Conservation (phyloP, 2,113 vertebrate genomes). For the Platysteira castanea region DNA sequence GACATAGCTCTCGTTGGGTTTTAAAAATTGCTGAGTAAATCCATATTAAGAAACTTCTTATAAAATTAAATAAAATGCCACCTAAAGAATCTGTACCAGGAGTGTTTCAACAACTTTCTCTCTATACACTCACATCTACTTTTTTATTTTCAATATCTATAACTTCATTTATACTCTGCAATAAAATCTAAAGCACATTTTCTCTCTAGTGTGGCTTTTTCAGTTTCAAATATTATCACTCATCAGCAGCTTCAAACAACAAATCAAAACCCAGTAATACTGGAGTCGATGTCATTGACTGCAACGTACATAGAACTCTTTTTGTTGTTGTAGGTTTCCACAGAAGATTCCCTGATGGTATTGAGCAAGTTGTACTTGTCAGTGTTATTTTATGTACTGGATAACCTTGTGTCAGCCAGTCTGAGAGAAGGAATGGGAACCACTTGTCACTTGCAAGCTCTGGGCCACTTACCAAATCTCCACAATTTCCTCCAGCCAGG, state of each 20-base stretch:
- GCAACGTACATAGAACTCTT: not conserved
- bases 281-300: not conserved
- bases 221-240: not conserved
- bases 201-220: not conserved
- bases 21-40: not conserved
- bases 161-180: not conserved
- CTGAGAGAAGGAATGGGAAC: not conserved
- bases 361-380: not conserved
- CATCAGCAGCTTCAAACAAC: not conserved
- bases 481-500: not conserved
- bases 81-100: not conserved
- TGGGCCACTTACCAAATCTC: too few species aligned
- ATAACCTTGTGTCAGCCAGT: not conserved
- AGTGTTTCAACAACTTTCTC: not conserved
- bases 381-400: not conserved
- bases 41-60: not conserved
- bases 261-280: not conserved
- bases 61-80: not conserved
- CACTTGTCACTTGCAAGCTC: not conserved
- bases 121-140: not conserved
- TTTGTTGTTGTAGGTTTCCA: not conserved
- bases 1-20: not conserved
- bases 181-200: not conserved
- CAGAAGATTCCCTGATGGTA: not conserved
- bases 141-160: not conserved